A percentile compares a stretch with the other conserved stretches of the same genome.
Conservation (phyloP, 2,888 invertebrate genomes). For the Eupithecia centaureata region DNA sequence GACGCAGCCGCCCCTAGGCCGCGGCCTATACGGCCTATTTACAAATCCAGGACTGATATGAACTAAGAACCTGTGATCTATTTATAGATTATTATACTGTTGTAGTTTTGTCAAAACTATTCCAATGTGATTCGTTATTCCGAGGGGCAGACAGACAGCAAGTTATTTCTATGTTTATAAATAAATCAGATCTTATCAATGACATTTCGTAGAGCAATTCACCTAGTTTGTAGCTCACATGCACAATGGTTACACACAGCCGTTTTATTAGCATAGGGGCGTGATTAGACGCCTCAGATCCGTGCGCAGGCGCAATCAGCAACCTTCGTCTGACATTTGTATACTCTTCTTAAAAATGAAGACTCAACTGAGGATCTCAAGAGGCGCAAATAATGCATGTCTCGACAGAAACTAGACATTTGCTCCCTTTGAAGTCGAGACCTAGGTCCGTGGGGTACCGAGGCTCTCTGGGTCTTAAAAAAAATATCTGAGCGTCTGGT, state of each 20-base stretch:
- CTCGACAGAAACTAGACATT: too few species aligned
- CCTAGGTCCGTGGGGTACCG: too few species aligned
- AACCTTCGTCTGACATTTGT: conserved; percentile 79
- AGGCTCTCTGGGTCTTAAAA: too few species aligned
- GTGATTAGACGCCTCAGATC: conserved; percentile 33
- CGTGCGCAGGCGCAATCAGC: conserved; percentile 45
- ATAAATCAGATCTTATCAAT: conserved; percentile 7
- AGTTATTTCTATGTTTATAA: neutral
- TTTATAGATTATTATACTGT: too few species aligned
- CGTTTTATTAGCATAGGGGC: conserved; percentile 34
- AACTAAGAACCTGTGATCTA: neutral
- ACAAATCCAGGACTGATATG: too few species aligned
- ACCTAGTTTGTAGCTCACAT: conserved; percentile 24
- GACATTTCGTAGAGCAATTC: conserved; percentile 24
- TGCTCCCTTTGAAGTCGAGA: too few species aligned
- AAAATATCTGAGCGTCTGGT: too few species aligned
- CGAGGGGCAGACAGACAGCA: neutral
- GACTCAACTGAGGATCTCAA: too few species aligned
- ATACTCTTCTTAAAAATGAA: too few species aligned
- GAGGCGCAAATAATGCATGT: too few species aligned
- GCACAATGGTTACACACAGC: conserved; percentile 24
- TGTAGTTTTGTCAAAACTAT: neutral
- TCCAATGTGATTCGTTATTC: neutral
- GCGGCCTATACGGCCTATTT: too few species aligned
- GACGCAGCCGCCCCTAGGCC: too few species aligned